Conservation (phyloP, 2,113 vertebrate species). For the Riparia riparia region DNA sequence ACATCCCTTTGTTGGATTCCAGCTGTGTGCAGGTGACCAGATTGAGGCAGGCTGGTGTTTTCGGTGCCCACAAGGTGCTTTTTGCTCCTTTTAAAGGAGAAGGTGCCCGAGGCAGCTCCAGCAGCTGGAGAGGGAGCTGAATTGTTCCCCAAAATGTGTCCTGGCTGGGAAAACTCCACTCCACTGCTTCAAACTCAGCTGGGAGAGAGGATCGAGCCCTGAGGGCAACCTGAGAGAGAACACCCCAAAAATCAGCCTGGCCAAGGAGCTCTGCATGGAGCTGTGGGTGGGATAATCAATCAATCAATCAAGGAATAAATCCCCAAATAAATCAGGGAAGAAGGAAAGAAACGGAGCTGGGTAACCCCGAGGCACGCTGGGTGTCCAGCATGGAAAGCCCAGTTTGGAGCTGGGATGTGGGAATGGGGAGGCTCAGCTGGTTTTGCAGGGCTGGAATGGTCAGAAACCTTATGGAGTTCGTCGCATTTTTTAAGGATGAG, state of each 20-base stretch:
- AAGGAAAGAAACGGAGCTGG: neutral
- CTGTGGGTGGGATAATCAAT: neutral
- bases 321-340: neutral
- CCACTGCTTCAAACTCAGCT: conserved; percentile 65
- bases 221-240: conserved; percentile 71
- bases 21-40: conserved; percentile 4
- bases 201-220: conserved; percentile 33
- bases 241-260: conserved; percentile 64
- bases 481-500: conserved; percentile 55
- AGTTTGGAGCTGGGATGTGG: neutral
- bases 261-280: conserved; percentile 45
- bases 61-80: conserved; percentile 66
- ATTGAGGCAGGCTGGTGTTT: neutral
- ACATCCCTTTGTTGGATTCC: neutral
- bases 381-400: neutral
- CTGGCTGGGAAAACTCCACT: conserved; percentile 43
- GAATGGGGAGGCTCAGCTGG: neutral
- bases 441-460: neutral
- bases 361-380: fast-evolving
- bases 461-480: neutral
- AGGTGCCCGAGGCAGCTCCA: conserved; percentile 66
- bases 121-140: conserved; percentile 65
- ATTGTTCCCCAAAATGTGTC: conserved; percentile 58
- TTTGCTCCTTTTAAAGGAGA: conserved; percentile 54
- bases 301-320: neutral